Evolutionary conservation across 1,140 invertebrate genomes (phyloP).

Genomic region (Sycobia sp.): DNA sequence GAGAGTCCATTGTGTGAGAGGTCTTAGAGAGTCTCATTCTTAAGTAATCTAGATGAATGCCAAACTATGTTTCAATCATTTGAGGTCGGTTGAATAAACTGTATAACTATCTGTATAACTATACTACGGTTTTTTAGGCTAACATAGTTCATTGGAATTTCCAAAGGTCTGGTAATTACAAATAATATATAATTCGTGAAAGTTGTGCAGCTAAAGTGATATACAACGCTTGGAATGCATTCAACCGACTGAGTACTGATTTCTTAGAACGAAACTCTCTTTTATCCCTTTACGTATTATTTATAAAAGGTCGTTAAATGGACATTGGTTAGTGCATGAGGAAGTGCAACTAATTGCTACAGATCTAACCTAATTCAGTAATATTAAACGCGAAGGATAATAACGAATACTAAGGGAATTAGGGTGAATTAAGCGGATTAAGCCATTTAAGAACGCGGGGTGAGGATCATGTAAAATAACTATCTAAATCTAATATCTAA

Average conservation of each 20-base stretch:
- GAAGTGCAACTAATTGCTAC: conserved; percentile 45
- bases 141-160: too few species aligned
- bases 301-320: conserved; percentile 52
- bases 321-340: conserved; percentile 57
- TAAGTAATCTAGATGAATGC: not conserved
- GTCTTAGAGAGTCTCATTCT: conserved; percentile 22
- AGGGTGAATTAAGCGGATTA: too few species aligned
- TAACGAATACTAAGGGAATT: not conserved
- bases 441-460: conserved; percentile 16
- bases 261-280: conserved; percentile 52
- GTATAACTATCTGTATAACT: too few species aligned
- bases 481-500: not conserved
- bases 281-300: conserved; percentile 20
- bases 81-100: conserved; percentile 40
- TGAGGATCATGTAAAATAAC: not conserved
- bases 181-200: too few species aligned
- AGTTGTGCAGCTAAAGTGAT: too few species aligned
- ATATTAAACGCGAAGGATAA: not conserved
- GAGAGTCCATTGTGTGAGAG: not conserved
- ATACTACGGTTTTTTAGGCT: too few species aligned
- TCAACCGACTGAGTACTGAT: too few species aligned
- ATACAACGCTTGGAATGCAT: too few species aligned
- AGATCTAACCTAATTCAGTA: conserved; percentile 17
- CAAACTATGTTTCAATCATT: conserved; percentile 1
- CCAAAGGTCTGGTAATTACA: too few species aligned